Conservation (phyloP, 64 coral and sea anemone genomes). For the Pocillopora verrucosa region DNA sequence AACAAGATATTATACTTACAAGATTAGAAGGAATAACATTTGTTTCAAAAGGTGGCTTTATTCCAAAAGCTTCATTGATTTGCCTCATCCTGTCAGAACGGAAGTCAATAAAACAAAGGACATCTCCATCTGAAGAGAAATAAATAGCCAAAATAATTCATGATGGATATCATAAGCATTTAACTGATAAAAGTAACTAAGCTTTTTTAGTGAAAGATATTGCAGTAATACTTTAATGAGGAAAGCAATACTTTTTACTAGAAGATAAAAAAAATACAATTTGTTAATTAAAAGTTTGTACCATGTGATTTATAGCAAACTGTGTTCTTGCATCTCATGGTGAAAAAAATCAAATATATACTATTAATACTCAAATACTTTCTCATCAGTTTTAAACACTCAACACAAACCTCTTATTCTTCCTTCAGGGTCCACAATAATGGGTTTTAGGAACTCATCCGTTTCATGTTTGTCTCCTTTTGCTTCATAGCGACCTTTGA, state of each 20-base stretch:
- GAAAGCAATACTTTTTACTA: neutral
- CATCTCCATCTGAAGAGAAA: slow-evolving; percentile 84
- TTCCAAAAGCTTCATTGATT: slow-evolving; percentile 93
- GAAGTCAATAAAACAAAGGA: slow-evolving; percentile 91
- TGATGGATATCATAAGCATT: no score
- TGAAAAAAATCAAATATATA: no score
- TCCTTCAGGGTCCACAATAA: slow-evolving; percentile 94
- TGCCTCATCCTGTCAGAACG: slow-evolving; percentile 95
- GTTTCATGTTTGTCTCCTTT: slow-evolving; percentile 92
- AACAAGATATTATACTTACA: slow-evolving; percentile 41
- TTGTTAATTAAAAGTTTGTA: no score
- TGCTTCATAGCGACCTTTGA: slow-evolving; percentile 87
- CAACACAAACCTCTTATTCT: slow-evolving; percentile 71
- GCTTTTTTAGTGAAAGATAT: neutral
- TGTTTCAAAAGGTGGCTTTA: slow-evolving; percentile 98
- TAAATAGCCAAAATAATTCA: neutral
- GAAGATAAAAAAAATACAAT: no score
- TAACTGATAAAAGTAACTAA: neutral
- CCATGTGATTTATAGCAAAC: no score
- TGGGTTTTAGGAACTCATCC: slow-evolving; percentile 98
- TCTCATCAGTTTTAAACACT: no score
- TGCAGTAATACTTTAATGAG: neutral
- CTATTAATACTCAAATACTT: no score
- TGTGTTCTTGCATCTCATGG: no score
- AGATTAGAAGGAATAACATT: slow-evolving; percentile 83